Percentiles rank a stretch among this genome's conserved stretches.
These are phyloP conservation scores for Zosterops pallidus DNA, from an alignment of 2,113 vertebrate genomes.

Conservation along the genomic window DNA sequence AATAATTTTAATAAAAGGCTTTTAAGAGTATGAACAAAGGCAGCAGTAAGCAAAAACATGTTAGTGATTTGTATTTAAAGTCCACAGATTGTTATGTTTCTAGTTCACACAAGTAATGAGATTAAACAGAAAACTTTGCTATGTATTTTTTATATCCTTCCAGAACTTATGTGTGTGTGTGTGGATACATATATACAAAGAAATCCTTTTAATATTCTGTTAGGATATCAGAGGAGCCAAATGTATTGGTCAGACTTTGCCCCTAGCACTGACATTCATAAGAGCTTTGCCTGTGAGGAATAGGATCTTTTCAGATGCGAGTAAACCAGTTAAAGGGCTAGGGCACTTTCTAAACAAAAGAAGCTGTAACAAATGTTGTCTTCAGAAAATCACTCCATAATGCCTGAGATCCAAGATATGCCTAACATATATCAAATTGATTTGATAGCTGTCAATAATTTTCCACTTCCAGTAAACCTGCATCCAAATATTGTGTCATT, in stretches of 20 bases:
- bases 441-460: background rate
- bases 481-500: background rate
- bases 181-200: too few species aligned
- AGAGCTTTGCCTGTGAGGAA: background rate
- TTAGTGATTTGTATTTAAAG: background rate
- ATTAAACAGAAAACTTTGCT: background rate
- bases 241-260: background rate
- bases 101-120: background rate
- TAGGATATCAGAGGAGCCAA: background rate
- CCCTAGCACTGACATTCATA: background rate
- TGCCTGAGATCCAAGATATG: background rate
- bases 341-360: background rate
- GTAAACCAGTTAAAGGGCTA: background rate
- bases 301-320: fast-evolving
- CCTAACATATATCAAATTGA: background rate
- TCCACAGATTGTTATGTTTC: background rate
- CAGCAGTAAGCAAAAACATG: background rate
- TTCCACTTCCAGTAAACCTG: background rate
- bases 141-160: background rate
- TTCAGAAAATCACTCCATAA: background rate
- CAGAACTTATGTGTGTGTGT: background rate
- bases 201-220: background rate
- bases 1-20: background rate
- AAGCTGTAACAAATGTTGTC: background rate
- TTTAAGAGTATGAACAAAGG: background rate